Evolutionary conservation across 2,797 vertebrate genomes (phyloP).

Genomic region (Crax fasciolata): DNA sequence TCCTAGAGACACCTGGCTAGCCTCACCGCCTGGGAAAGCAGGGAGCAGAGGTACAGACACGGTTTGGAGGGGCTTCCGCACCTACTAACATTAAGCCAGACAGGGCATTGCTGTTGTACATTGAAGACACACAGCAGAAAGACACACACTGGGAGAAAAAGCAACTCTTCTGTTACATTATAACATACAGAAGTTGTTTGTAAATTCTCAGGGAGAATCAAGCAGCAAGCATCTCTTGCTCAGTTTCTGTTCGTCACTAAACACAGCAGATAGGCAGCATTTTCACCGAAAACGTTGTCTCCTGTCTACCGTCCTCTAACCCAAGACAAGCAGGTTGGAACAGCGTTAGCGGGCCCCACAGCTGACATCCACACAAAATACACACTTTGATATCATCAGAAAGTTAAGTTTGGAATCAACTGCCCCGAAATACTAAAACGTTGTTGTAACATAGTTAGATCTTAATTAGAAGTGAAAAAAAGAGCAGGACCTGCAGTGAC

Average conservation of each 20-base stretch:
- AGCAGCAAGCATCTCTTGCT: not conserved
- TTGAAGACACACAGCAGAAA: slow-evolving; percentile 9
- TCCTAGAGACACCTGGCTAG: not conserved
- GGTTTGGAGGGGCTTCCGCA: not conserved
- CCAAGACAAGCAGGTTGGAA: slow-evolving; percentile 13
- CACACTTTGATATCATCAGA: not conserved
- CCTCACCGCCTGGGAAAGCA: not conserved
- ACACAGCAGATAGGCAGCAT: not conserved
- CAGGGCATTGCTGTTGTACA: not conserved
- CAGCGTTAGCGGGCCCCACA: not conserved
- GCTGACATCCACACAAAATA: not conserved
- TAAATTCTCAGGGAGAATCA: not conserved
- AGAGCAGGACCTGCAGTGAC: not conserved
- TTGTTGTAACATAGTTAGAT: not conserved
- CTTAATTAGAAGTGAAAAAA: not conserved
- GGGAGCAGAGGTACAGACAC: not conserved
- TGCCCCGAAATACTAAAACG: not conserved
- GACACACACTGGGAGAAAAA: not conserved
- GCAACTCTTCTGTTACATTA: not conserved
- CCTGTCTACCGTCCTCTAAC: not conserved
- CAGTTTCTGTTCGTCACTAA: not conserved
- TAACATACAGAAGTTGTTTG: not conserved
- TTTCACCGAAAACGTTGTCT: slow-evolving; percentile 14
- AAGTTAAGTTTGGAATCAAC: not conserved
- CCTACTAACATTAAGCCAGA: not conserved